These are phyloP conservation scores for Tragelaphus buxtoni DNA, from an alignment of 2,113 vertebrate genomes.

Conservation along the genomic window DNA sequence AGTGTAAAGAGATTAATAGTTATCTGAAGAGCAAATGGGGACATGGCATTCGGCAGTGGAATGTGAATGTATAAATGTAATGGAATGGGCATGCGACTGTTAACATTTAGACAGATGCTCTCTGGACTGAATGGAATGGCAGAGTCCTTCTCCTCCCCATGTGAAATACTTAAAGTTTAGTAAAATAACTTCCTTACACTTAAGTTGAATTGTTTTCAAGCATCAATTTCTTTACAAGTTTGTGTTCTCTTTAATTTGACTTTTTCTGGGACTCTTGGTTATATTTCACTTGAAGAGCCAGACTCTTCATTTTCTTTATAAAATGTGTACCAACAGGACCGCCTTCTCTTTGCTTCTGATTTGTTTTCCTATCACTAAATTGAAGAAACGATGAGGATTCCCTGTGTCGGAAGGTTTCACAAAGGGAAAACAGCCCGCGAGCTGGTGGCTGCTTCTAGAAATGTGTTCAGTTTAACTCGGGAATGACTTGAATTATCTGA, in stretches of 20 bases:
- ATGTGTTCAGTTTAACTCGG: neutral
- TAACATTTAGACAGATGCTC: conserved; percentile 78
- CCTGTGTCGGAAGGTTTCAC: neutral
- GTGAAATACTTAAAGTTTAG: neutral
- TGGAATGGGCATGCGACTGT: conserved; percentile 79
- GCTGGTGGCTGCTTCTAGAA: neutral
- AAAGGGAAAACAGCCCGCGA: neutral
- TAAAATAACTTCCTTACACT: neutral
- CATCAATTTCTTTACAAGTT: neutral
- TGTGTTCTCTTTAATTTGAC: neutral
- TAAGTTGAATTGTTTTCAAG: neutral
- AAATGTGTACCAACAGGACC: neutral
- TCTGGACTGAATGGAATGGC: conserved; percentile 79
- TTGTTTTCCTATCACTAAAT: neutral
- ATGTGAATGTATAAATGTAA: conserved; percentile 86
- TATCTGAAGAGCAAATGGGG: conserved; percentile 87
- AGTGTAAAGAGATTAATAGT: conserved; percentile 90
- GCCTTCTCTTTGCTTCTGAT: neutral
- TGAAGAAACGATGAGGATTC: neutral
- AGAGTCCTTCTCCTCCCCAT: neutral
- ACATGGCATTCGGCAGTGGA: conserved; percentile 85
- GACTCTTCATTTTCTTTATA: neutral
- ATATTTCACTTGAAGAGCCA: neutral
- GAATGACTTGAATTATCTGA: neutral
- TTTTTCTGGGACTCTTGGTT: neutral